These are phyloP conservation scores for Diacarnus erythraeanus DNA, from an alignment of 37 sponge, comb jelly and placozoan genomes.

Conservation along the genomic window DNA sequence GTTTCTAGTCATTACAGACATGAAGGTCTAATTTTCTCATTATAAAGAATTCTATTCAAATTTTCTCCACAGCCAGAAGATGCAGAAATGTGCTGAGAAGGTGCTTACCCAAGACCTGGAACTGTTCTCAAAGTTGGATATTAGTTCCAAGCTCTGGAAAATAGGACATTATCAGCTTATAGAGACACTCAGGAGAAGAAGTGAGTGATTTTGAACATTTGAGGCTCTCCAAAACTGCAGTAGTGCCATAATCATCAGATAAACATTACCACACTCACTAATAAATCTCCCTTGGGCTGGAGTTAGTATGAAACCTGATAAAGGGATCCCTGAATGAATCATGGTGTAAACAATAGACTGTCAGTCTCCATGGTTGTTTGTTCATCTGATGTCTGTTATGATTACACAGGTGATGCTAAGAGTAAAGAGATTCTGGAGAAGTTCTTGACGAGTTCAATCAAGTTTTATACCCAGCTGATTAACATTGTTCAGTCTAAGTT, in stretches of 20 bases:
- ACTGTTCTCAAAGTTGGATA: conserved; percentile 4
- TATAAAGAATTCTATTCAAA: too few species aligned
- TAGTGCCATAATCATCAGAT: background rate
- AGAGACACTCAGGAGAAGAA: conserved; percentile 24
- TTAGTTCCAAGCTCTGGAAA: conserved; percentile 30
- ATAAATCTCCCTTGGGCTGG: too few species aligned
- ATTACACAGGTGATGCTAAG: background rate
- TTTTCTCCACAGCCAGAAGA: conserved; percentile 6
- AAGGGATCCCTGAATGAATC: too few species aligned
- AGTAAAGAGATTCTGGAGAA: background rate
- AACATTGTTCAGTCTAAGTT: conserved; percentile 4
- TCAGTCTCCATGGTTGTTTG: too few species aligned
- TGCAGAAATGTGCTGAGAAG: background rate
- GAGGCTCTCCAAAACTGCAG: too few species aligned
- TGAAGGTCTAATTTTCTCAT: too few species aligned
- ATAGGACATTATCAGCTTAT: conserved; percentile 35
- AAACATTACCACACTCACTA: background rate
- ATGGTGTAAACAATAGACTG: too few species aligned
- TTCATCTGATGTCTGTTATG: too few species aligned
- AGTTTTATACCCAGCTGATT: conserved; percentile 28
- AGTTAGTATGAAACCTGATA: too few species aligned
- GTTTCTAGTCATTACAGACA: too few species aligned
- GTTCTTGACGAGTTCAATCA: conserved; percentile 11
- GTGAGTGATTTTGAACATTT: too few species aligned
- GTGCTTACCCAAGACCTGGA: conserved; percentile 1